phyloP scores from a whole-genome alignment of 2,113 vertebrate species.

The Zapus hudsonius region DNA sequence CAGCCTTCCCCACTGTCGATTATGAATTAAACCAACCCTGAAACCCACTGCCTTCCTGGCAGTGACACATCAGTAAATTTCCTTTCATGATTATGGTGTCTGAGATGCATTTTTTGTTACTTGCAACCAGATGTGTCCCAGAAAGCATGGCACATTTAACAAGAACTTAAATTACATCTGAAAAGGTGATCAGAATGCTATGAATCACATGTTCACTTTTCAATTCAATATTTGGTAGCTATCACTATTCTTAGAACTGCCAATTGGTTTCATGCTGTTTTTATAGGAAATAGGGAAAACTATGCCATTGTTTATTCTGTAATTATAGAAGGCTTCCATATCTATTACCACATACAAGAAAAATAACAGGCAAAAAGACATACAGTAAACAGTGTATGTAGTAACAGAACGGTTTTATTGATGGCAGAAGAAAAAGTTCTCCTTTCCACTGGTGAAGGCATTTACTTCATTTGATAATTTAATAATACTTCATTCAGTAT shows the following conservation, averaged over 20 bases:
- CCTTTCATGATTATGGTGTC: background rate
- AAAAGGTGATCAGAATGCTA: background rate
- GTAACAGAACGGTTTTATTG: conserved; percentile 81
- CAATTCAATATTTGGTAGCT: conserved; percentile 22
- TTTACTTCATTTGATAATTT: conserved; percentile 80
- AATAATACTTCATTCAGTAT: no score
- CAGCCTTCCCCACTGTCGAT: background rate
- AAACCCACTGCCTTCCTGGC: background rate
- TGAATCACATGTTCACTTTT: conserved; percentile 50
- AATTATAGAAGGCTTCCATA: conserved; percentile 21
- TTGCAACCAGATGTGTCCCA: conserved; percentile 16
- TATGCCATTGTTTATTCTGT: conserved; percentile 41
- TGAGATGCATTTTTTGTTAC: conserved; percentile 12
- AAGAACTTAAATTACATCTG: conserved; percentile 26
- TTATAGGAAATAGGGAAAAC: conserved; percentile 69
- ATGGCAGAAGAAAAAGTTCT: conserved; percentile 59
- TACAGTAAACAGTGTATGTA: conserved; percentile 78
- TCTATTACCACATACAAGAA: conserved; percentile 60
- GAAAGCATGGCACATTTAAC: background rate
- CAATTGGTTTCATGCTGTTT: conserved; percentile 64
- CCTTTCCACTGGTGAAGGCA: conserved; percentile 82
- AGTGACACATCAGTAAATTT: background rate
- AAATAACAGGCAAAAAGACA: conserved; percentile 74
- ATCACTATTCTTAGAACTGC: conserved; percentile 33
- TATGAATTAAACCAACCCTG: background rate